phyloP scores from a whole-genome alignment of 1,140 invertebrate genomes.

The Delia radicum region DNA sequence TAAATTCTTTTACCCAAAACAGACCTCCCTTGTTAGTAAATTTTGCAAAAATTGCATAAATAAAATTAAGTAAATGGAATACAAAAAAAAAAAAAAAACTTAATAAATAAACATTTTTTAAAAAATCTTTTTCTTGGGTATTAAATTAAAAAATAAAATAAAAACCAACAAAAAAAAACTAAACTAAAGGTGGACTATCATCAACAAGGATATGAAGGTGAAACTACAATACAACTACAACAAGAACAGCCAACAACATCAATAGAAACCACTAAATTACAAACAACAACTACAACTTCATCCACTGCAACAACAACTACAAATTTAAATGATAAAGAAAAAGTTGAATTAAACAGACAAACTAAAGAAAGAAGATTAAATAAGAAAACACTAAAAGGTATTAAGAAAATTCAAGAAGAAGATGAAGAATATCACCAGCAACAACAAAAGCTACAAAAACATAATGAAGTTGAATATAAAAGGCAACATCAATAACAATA shows the following conservation, averaged over 20 bases:
- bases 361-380: neutral
- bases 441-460: conserved; percentile 19
- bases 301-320: neutral
- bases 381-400: neutral
- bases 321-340: neutral
- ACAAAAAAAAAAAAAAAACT: neutral
- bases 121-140: conserved; percentile 13
- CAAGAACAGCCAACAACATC: neutral
- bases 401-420: neutral
- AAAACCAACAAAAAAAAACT: neutral
- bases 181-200: conserved; percentile 14
- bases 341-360: neutral
- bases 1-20: too few species aligned
- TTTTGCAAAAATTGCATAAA: neutral
- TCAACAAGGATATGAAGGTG: conserved; percentile 2
- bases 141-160: conserved; percentile 1
- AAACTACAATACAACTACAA: neutral
- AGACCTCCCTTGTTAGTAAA: neutral
- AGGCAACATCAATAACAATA: conserved; percentile 30
- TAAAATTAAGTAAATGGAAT: neutral
- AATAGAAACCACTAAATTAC: neutral
- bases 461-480: conserved; percentile 3
- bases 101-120: neutral
- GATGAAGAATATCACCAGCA: neutral
- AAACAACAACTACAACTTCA: neutral